Conservation (phyloP, 2,888 invertebrate genomes). For the Sturmia bella region DNA sequence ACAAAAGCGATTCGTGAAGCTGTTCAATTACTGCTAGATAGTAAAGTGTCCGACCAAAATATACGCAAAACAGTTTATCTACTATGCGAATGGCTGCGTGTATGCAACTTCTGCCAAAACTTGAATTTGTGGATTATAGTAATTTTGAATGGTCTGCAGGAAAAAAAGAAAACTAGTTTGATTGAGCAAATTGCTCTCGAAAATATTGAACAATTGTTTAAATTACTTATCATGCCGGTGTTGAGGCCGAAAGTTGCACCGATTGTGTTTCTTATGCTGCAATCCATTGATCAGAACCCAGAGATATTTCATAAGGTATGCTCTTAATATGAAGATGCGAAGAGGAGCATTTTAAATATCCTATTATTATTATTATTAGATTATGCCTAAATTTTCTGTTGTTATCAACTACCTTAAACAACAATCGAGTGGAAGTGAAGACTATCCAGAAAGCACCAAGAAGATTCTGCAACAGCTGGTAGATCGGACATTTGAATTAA, state of each 20-base stretch:
- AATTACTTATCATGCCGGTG: constrained; percentile 83
- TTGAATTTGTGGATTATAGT: constrained; percentile 86
- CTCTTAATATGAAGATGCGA: too few species aligned
- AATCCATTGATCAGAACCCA: constrained; percentile 84
- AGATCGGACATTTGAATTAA: constrained; percentile 83
- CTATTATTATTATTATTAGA: constrained; percentile 75
- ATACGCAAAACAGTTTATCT: constrained; percentile 85
- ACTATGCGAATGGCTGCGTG: constrained; percentile 87
- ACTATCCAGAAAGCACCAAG: constrained; percentile 83
- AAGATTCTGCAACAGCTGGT: constrained; percentile 85
- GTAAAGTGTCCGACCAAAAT: constrained; percentile 79
- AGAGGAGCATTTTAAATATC: too few species aligned
- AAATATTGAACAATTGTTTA: constrained; percentile 84
- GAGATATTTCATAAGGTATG: constrained; percentile 85
- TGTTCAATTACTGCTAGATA: constrained; percentile 76
- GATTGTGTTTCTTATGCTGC: constrained; percentile 86
- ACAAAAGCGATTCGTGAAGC: constrained; percentile 77
- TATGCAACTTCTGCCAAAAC: constrained; percentile 85
- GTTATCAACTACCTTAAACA: constrained; percentile 84
- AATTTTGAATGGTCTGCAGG: constrained; percentile 86
- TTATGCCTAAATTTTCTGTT: constrained; percentile 82
- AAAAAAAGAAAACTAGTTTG: constrained; percentile 83
- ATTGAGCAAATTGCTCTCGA: constrained; percentile 85
- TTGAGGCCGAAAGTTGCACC: constrained; percentile 84
- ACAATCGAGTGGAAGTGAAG: constrained; percentile 83